Evolutionary conservation across 2,888 invertebrate species (phyloP), one percentile per base, ranked within the genome.

Genomic region (Chrysodeixis includens): DNA sequence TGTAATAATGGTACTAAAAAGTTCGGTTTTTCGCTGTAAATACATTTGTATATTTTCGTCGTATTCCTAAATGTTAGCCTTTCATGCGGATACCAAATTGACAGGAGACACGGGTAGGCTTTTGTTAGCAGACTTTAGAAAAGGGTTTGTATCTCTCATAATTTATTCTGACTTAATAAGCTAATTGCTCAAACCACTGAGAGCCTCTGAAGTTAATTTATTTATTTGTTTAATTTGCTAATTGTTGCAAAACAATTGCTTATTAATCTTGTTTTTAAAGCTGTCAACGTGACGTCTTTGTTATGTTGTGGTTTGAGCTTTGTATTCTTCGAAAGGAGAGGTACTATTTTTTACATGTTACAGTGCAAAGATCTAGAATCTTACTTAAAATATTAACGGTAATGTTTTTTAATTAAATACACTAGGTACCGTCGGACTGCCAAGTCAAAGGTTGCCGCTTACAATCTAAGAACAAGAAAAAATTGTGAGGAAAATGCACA

Each of bases 131-230:
- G 30, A 69, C 57, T 62, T 69, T 64, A 59, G 57, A 22, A n/a
- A n/a, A 52, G 1, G 44, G 53, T 49, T 49, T 49, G 46, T 49
- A 20, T 20, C 16, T 12, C 40, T 14, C 5, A 56, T 62, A 62
- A 73, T 76, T 76, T 71, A 73, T 76, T 66, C 56, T 53, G 57
- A 49, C 52, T 8, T 61, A 58, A 56, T 76, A 71, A 46, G 10
- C 49, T 73, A 73, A 73, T 76, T 66, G 61, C 53, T 18, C n/a
- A 59, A 62, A 66, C 76, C 72, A 20, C 30, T 26, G 61, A 26
- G 53, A 40, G 51, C n/a, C 58, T 52, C 66, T 56, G 44, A 56
- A 58, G 52, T 59, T 60, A 44, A 35, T 56, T 60, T 56, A 32
- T 46, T 12, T 59, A 14, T 61, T 57, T 65, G 57, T 70, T 61